Evolutionary conservation across 2,888 invertebrate species (phyloP).

Genomic region (Melanophora roralis): DNA sequence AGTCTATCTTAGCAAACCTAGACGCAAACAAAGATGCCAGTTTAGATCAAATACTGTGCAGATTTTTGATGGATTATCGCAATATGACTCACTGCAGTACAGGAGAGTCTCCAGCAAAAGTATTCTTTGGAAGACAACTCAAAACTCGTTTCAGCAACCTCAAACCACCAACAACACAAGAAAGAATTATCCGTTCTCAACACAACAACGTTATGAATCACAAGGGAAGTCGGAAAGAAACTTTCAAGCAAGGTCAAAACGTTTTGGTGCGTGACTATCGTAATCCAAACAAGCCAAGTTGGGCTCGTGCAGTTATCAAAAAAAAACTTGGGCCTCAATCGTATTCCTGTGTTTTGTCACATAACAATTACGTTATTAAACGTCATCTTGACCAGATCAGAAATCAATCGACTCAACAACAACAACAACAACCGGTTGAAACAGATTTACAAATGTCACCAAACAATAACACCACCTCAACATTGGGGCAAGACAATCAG

Average conservation of each 20-base stretch:
- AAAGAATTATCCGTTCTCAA: neutral
- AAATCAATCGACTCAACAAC: no score
- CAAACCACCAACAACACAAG: neutral
- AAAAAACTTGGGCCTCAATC: no score
- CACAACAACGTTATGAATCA: neutral
- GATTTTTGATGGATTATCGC: constrained; percentile 7
- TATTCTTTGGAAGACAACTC: neutral
- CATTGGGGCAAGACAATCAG: neutral
- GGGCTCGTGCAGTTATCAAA: no score
- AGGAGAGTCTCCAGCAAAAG: constrained; percentile 4
- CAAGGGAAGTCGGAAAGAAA: neutral
- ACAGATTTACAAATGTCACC: neutral
- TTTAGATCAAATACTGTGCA: neutral
- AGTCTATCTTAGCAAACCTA: no score
- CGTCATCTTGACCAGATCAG: no score
- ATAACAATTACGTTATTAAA: no score
- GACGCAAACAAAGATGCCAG: neutral
- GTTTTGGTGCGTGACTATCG: neutral
- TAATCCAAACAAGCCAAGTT: no score
- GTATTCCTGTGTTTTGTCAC: no score
- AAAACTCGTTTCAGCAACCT: neutral
- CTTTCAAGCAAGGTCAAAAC: neutral
- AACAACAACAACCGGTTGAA: no score
- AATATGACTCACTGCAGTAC: neutral
- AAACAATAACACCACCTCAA: neutral